These are phyloP conservation scores for Hyposoter dolosus DNA, from an alignment of 2,888 invertebrate genomes.

Conservation along the genomic window DNA sequence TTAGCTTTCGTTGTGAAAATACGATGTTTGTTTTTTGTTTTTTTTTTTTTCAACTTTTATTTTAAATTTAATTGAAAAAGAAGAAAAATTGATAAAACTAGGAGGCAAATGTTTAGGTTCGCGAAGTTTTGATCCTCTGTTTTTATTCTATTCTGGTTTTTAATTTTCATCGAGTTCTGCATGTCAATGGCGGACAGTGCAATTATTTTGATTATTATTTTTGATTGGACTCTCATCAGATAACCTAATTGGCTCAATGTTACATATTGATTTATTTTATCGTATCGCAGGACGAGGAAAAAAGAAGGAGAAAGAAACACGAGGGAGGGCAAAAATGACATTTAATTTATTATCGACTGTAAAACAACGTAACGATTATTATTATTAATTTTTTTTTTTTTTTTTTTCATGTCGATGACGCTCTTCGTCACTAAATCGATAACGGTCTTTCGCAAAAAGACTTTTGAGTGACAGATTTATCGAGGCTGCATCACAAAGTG, in stretches of 20 bases:
- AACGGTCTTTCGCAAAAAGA: slow-evolving; percentile 14
- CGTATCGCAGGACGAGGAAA: not conserved
- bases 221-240: not conserved
- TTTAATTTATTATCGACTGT: slow-evolving; percentile 39
- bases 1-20: too few relatives aligned
- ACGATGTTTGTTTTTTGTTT: too few relatives aligned
- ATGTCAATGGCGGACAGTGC: not conserved
- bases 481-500: slow-evolving; percentile 22
- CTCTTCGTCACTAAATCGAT: slow-evolving; percentile 20
- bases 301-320: not conserved
- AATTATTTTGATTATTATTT: not conserved
- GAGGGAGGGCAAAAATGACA: slow-evolving; percentile 2
- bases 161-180: not conserved
- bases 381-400: not conserved
- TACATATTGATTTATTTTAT: not conserved
- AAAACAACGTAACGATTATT: slow-evolving; percentile 34
- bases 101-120: too few relatives aligned
- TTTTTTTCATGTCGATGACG: slow-evolving; percentile 40
- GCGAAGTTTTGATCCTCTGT: too few relatives aligned
- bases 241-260: not conserved
- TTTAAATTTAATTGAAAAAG: too few relatives aligned
- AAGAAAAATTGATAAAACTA: too few relatives aligned
- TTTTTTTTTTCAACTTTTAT: too few relatives aligned
- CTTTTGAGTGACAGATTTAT: slow-evolving; percentile 48
- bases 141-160: too few relatives aligned